These are phyloP conservation scores for Sitobion miscanthi DNA, from an alignment of 1,140 invertebrate species.

Conservation along the genomic window DNA sequence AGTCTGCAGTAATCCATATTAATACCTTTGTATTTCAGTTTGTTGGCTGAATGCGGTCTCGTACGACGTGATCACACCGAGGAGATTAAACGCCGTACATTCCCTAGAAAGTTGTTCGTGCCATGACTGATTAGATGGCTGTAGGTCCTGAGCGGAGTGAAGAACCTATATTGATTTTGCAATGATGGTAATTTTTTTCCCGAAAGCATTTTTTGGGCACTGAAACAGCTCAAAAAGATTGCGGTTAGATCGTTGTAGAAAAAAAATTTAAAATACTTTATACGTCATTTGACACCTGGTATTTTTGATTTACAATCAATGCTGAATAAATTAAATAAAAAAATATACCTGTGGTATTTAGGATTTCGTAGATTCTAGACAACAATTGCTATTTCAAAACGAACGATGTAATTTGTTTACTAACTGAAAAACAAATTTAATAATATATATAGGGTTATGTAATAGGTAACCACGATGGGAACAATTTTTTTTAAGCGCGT, in stretches of 20 bases:
- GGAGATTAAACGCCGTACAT: neutral
- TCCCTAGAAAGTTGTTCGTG: neutral
- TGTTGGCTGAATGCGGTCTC: neutral
- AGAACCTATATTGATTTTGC: neutral
- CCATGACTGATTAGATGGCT: conserved; percentile 2
- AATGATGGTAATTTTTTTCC: neutral
- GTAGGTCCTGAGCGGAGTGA: neutral
- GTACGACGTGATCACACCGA: neutral
- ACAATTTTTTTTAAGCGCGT: neutral
- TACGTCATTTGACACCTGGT: too few relatives aligned
- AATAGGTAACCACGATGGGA: neutral
- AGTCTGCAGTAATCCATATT: neutral
- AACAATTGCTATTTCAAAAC: too few relatives aligned
- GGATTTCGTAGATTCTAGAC: too few relatives aligned
- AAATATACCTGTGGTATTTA: too few relatives aligned
- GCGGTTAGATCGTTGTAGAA: neutral
- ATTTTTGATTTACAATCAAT: neutral
- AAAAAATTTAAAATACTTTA: neutral
- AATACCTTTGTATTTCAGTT: conserved; percentile 11
- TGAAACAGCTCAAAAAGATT: neutral
- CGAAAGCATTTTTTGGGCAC: neutral
- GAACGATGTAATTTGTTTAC: too few relatives aligned
- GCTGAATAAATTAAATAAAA: neutral
- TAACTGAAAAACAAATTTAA: too few relatives aligned
- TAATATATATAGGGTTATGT: neutral